Conservation (phyloP, 2,797 vertebrate species). For the Pelobates cultripes region DNA sequence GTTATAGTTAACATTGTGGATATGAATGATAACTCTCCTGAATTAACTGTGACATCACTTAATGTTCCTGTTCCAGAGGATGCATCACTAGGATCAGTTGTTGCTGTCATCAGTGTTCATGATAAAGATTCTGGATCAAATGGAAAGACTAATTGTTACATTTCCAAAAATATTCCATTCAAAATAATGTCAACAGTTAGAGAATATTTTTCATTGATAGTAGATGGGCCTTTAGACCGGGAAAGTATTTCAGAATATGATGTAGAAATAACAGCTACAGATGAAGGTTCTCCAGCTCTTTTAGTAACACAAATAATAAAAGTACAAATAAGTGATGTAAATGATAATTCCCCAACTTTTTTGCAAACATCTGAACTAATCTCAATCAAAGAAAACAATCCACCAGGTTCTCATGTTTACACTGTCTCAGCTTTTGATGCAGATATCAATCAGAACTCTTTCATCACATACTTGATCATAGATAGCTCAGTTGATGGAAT, state of each 20-base stretch:
- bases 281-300: conserved; percentile 66
- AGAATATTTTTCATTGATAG: conserved; percentile 64
- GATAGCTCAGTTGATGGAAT: conserved; percentile 38
- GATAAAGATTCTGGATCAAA: conserved; percentile 67
- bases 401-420: conserved; percentile 62
- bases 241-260: conserved; percentile 64
- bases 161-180: conserved; percentile 59
- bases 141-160: conserved; percentile 59
- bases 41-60: conserved; percentile 72
- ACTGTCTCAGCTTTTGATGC: conserved; percentile 65
- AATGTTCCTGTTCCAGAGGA: conserved; percentile 74
- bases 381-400: conserved; percentile 72
- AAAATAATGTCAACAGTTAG: conserved; percentile 57
- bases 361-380: conserved; percentile 59
- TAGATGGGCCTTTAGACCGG: conserved; percentile 63
- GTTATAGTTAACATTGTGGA: conserved; percentile 70
- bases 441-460: conserved; percentile 61
- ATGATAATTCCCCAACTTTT: conserved; percentile 69
- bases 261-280: conserved; percentile 65
- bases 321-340: conserved; percentile 66
- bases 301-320: conserved; percentile 62
- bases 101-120: conserved; percentile 63
- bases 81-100: conserved; percentile 67
- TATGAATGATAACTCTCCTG: conserved; percentile 59
- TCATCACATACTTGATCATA: conserved; percentile 60